A percentile compares a stretch with the other conserved stretches of the same genome.
Conservation (phyloP, 1,140 invertebrate genomes). For the Camponotus vicinus region DNA sequence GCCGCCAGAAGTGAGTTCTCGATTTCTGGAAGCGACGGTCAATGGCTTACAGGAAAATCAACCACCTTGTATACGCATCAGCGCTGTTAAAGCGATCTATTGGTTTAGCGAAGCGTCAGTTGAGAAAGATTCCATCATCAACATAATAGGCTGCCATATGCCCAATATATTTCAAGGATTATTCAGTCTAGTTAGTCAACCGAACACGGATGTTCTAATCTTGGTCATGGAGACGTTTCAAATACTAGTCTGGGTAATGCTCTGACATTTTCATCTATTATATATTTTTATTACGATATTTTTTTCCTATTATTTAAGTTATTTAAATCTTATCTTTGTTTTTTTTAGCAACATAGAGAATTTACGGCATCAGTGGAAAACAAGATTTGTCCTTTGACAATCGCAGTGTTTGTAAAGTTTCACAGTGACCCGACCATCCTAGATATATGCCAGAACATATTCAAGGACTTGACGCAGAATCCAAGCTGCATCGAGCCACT, state of each 20-base stretch:
- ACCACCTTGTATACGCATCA: conserved; percentile 83
- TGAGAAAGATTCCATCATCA: conserved; percentile 73
- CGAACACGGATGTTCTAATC: conserved; percentile 87
- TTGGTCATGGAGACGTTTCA: conserved; percentile 90
- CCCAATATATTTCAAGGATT: conserved; percentile 83
- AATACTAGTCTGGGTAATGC: conserved; percentile 89
- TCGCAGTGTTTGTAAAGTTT: conserved; percentile 91
- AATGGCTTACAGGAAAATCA: conserved; percentile 88
- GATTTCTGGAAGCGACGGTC: conserved; percentile 89
- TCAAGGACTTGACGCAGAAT: conserved; percentile 90
- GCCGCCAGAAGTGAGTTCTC: conserved; percentile 86
- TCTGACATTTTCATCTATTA: conserved; percentile 9
- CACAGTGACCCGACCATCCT: conserved; percentile 89
- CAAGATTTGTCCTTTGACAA: conserved; percentile 90
- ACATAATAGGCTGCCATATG: conserved; percentile 80
- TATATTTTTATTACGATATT: neutral
- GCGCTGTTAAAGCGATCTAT: conserved; percentile 85
- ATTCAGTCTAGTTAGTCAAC: conserved; percentile 80
- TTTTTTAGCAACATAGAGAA: conserved; percentile 88
- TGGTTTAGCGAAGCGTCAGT: conserved; percentile 80
- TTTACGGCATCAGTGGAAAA: conserved; percentile 90
- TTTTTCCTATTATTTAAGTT: conserved; percentile 13
- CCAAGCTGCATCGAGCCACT: conserved; percentile 88
- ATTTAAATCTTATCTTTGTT: neutral
- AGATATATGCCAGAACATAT: conserved; percentile 89